Percentiles rank a stretch among this genome's conserved stretches.
Conservation (phyloP, 2,113 vertebrate species). For the Pongo pygmaeus region DNA sequence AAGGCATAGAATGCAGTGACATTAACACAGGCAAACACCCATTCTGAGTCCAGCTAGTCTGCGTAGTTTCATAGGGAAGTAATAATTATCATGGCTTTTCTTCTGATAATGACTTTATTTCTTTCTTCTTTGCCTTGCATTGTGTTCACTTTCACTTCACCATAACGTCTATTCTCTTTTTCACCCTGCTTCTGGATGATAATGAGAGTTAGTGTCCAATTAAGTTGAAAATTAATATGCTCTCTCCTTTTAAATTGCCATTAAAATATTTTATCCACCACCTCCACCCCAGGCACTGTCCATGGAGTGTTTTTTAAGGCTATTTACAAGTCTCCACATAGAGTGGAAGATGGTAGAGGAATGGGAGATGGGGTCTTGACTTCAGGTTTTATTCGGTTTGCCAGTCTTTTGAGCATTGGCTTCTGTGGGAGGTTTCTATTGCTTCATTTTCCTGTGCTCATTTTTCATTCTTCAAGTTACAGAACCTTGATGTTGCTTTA, state of each 20-base stretch:
- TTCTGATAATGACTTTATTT: not conserved
- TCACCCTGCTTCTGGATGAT: not conserved
- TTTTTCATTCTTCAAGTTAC: not conserved
- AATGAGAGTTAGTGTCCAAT: not conserved
- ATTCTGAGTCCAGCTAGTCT: not conserved
- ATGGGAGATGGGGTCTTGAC: not conserved
- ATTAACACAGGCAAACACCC: not conserved
- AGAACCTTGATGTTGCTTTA: not conserved
- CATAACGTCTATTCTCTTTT: not conserved
- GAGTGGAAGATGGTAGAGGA: not conserved
- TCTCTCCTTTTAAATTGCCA: not conserved
- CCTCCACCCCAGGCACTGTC: not conserved
- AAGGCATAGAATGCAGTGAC: not conserved
- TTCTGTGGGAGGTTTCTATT: not conserved
- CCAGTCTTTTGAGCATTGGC: not conserved
- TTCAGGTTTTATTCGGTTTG: not conserved
- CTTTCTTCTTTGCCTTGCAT: not conserved
- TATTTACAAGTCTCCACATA: not conserved
- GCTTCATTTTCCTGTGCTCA: not conserved
- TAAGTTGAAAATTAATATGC: not conserved
- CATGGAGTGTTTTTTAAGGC: not conserved
- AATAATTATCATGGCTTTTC: not conserved
- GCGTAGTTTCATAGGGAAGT: not conserved
- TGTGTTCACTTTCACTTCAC: not conserved
- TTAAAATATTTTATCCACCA: not conserved